Conservation (phyloP, 2,113 vertebrate genomes). For the Protobothrops flavoviridis region DNA sequence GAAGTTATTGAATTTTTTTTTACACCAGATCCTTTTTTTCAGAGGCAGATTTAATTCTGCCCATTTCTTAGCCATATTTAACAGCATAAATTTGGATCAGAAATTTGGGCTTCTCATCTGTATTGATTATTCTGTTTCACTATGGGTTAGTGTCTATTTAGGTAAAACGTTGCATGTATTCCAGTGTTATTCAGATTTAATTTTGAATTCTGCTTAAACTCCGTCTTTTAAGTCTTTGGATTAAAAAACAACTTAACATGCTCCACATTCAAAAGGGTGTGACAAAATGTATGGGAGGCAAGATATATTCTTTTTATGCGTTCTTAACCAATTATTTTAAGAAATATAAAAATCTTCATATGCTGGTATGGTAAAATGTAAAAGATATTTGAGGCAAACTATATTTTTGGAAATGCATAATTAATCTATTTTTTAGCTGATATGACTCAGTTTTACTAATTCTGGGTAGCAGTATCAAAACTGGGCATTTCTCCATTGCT, state of each 20-base stretch:
- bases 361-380: not conserved
- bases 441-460: not conserved
- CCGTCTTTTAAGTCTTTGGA: not conserved
- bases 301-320: not conserved
- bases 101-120: not conserved
- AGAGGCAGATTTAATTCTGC: not conserved
- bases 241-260: not conserved
- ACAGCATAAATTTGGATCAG: not conserved
- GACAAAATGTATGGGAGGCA: not conserved
- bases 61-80: not conserved
- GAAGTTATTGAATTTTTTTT: not conserved
- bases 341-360: not conserved
- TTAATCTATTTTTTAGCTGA: not conserved
- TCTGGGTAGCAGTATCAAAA: not conserved
- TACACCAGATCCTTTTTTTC: not conserved
- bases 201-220: not conserved
- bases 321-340: not conserved
- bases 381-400: not conserved
- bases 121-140: not conserved
- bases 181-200: not conserved
- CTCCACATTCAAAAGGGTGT: not conserved
- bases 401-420: not conserved
- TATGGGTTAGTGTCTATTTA: not conserved
- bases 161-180: not conserved
- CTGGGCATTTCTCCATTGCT: not conserved